phyloP scores from a whole-genome alignment of 2,797 vertebrate genomes.

The Coendou prehensilis region DNA sequence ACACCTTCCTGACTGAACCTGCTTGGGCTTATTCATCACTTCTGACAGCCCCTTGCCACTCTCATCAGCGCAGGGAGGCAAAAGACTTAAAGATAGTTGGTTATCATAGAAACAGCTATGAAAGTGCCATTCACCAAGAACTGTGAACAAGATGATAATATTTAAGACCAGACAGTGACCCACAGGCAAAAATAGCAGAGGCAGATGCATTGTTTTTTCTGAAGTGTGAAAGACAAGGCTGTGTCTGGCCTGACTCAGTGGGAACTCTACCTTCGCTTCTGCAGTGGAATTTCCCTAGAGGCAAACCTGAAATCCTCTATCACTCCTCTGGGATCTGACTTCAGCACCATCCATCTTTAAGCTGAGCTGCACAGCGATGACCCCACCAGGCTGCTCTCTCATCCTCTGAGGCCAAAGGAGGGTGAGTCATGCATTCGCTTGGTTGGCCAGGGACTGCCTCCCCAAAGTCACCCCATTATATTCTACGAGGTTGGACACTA shows the following conservation, averaged over 20 bases:
- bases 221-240: conserved; percentile 16
- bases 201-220: conserved; percentile 37
- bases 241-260: not conserved
- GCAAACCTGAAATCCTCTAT: conserved; percentile 4
- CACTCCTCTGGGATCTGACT: not conserved
- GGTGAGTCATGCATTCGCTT: not conserved
- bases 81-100: conserved; percentile 49
- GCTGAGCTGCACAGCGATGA: not conserved
- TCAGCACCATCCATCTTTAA: not conserved
- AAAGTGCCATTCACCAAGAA: conserved; percentile 56
- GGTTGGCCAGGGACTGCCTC: not conserved
- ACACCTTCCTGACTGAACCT: not conserved
- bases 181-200: conserved; percentile 73
- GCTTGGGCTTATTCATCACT: conserved; percentile 10
- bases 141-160: conserved; percentile 32
- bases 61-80: not conserved
- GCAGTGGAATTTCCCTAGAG: conserved; percentile 75
- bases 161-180: conserved; percentile 58
- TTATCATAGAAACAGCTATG: conserved; percentile 27
- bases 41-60: conserved; percentile 50
- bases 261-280: not conserved
- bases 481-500: not conserved
- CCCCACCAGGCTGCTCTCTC: not conserved
- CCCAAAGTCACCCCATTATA: accelerated
- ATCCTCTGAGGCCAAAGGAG: not conserved